Conservation (phyloP, 2,797 vertebrate species). For the Natrix natrix region DNA sequence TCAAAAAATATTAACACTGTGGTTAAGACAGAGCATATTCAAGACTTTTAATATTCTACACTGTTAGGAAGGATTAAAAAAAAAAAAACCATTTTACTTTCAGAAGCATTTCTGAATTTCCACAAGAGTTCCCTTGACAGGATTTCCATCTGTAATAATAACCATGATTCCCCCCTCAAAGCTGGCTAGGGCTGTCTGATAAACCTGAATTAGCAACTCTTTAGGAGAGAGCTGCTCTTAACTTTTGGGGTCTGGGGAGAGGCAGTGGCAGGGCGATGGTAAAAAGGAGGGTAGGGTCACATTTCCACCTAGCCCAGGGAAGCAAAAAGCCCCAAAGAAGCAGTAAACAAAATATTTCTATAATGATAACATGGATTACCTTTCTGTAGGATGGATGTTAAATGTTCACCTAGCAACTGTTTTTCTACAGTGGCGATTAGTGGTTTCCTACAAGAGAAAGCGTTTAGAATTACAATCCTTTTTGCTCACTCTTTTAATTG, state of each 20-base stretch:
- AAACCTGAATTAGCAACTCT: too few species aligned
- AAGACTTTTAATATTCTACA: not conserved
- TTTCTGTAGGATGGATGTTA: slow-evolving; percentile 96
- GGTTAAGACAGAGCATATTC: not conserved
- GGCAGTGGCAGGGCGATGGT: too few species aligned
- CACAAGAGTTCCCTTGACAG: too few species aligned
- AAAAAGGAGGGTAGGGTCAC: too few species aligned
- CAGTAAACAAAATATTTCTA: slow-evolving; percentile 49
- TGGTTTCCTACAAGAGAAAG: slow-evolving; percentile 83
- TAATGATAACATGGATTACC: slow-evolving; percentile 74
- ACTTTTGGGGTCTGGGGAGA: too few species aligned
- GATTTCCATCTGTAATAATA: too few species aligned
- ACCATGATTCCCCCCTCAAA: too few species aligned
- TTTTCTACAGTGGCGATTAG: slow-evolving; percentile 98
- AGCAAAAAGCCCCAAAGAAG: slow-evolving; percentile 27
- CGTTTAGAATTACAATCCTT: slow-evolving; percentile 65
- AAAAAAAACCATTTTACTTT: not conserved
- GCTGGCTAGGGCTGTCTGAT: too few species aligned
- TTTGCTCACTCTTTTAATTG: slow-evolving; percentile 40
- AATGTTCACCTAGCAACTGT: slow-evolving; percentile 97
- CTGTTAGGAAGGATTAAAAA: not conserved
- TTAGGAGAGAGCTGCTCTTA: too few species aligned
- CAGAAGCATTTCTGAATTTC: not conserved
- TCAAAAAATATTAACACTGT: not conserved
- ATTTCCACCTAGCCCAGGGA: slow-evolving; percentile 42